A percentile compares a stretch with the other conserved stretches of the same genome.
Evolutionary conservation across 92 coral and sea anemone species (phyloP).

Genomic region (Galaxea fascicularis): DNA sequence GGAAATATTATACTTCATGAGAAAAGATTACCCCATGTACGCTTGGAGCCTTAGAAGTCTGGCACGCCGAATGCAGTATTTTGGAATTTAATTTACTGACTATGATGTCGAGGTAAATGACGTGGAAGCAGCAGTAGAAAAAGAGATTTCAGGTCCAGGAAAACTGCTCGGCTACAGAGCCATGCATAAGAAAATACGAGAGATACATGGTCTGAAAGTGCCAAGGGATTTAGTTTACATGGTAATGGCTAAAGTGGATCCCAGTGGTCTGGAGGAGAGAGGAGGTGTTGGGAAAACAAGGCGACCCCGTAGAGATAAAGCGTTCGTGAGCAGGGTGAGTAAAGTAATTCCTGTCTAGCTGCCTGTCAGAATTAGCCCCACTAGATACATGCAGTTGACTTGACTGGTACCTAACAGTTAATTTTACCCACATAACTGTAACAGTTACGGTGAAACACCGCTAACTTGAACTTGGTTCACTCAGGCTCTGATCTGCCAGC

Average conservation of each 20-base stretch:
- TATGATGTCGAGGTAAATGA: too few relatives aligned
- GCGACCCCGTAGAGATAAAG: neutral
- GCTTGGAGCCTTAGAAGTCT: conserved; percentile 9
- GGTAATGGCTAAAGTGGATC: conserved; percentile 9
- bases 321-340: neutral
- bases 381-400: too few relatives aligned
- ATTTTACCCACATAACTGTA: neutral
- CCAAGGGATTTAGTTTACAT: conserved; percentile 22
- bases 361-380: too few relatives aligned
- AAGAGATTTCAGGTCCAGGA: too few relatives aligned
- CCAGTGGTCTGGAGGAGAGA: conserved; percentile 14
- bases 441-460: too few relatives aligned
- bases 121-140: too few relatives aligned
- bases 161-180: neutral
- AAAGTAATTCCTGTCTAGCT: neutral
- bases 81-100: too few relatives aligned
- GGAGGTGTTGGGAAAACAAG: neutral
- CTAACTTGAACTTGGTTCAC: too few relatives aligned
- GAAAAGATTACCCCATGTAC: conserved; percentile 5
- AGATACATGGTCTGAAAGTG: conserved; percentile 1
- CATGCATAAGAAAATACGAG: neutral
- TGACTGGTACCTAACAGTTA: neutral
- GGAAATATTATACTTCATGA: conserved; percentile 21
- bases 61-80: conserved; percentile 22
- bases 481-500: too few relatives aligned